Percentiles rank a stretch among this genome's conserved stretches.
phyloP scores from a whole-genome alignment of 2,113 vertebrate genomes.

The Rhea pennata region DNA sequence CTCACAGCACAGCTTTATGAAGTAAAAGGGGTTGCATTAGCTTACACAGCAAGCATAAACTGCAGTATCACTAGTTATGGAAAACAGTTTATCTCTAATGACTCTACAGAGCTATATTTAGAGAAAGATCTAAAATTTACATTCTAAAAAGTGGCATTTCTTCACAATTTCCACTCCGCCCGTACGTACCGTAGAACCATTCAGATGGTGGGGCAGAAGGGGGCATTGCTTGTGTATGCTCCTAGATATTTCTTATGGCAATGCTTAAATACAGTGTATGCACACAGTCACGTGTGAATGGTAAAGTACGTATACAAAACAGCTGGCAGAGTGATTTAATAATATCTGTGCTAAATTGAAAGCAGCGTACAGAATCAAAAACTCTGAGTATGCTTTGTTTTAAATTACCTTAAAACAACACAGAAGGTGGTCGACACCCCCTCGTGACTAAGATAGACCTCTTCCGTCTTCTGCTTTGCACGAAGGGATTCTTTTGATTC shows the following conservation, averaged over 20 bases:
- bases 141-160: neutral
- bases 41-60: slow-evolving; percentile 6
- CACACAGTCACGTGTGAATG: neutral
- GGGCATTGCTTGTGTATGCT: neutral
- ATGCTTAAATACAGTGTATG: neutral
- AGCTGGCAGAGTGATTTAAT: neutral
- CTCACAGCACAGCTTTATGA: slow-evolving; percentile 26
- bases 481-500: neutral
- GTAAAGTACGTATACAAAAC: neutral
- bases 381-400: neutral
- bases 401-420: neutral
- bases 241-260: neutral
- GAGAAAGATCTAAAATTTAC: neutral
- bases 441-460: neutral
- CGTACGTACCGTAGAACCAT: neutral
- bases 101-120: slow-evolving; percentile 30
- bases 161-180: neutral
- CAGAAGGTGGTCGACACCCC: neutral
- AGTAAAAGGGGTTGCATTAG: neutral
- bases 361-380: neutral
- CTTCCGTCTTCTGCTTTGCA: neutral
- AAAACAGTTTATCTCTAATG: neutral
- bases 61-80: too few species aligned
- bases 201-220: neutral
- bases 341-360: neutral